Base-by-base conservation (phyloP, 2,797 vertebrate genomes). In the Nothura maculosa region DNA sequence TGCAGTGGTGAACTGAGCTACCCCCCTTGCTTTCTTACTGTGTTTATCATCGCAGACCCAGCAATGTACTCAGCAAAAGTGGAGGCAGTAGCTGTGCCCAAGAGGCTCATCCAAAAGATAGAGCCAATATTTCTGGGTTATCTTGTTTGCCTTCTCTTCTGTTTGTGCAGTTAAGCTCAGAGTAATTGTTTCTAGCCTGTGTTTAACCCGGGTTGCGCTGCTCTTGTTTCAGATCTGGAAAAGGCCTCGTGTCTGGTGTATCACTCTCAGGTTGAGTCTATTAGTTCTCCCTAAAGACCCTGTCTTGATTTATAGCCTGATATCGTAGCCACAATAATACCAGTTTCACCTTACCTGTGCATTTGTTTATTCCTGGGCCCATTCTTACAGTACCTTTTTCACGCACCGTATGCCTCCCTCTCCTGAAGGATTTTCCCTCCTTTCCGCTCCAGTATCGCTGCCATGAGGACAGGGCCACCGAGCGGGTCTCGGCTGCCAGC, bases 101-200 rank as follows among this genome's bases (percentile, higher is more conserved):
- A 34, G 70, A 81, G 74, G 43, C 52, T 81, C 81, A 52, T 93
- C 24, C 12, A 45, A 63, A 87, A 87, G 70, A 28, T 1, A 67
- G 34, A 84, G 48, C 47, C 70, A 77, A 18, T 86, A 55, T 87
- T 94, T 87, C 70, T 93, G 69, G 38, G 22, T 87, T 90, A 55
- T 86, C 70, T 94, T 6, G 9, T 85, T 94, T 93, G 28, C 66
- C 87, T 87, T 79, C 66, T 89, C 43, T 76, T 90, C 73, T 87
- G 27, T 63, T 87, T 57, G 36, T 73, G 28, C 48, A 9, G 45
- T 13, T 89, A 0, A 3, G 87, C 67, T 36, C 60, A 54, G 62
- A 80, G 55, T 70, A 68, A 18, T 81, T 79, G 63, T 81, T 92
- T 47, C 52, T 81, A 19, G 75, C 58, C 32, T 43, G 45, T 72